Percentiles rank a stretch among this genome's conserved stretches.
These are phyloP conservation scores for Drosophila helvetica DNA, from an alignment of 2,888 invertebrate species.

Conservation along the genomic window DNA sequence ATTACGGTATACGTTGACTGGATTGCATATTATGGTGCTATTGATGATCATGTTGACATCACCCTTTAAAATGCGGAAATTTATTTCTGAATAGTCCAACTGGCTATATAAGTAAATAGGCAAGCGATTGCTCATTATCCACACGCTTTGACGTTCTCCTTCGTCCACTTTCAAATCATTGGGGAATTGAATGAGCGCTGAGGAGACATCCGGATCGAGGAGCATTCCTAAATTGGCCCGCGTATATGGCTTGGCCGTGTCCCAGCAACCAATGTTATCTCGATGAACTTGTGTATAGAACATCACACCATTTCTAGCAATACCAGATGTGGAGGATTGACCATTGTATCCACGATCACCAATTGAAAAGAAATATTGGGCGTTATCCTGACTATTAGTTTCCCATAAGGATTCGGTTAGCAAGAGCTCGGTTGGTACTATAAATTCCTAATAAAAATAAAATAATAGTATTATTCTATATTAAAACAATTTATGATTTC, in stretches of 20 bases:
- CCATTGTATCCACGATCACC: conserved; percentile 86
- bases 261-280: conserved; percentile 92
- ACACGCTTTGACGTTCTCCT: conserved; percentile 87
- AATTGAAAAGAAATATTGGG: conserved; percentile 78
- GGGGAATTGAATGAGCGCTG: conserved; percentile 89
- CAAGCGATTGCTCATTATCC: conserved; percentile 90
- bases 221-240: conserved; percentile 86
- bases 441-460: conserved; percentile 86
- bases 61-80: conserved; percentile 90
- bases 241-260: conserved; percentile 88
- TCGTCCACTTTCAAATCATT: conserved; percentile 92
- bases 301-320: conserved; percentile 89
- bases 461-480: background rate
- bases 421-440: conserved; percentile 88
- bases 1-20: conserved; percentile 68
- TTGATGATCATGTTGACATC: conserved; percentile 87
- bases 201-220: conserved; percentile 26
- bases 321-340: conserved; percentile 90
- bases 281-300: conserved; percentile 91
- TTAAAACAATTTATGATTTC: background rate
- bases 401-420: conserved; percentile 86
- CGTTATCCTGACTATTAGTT: conserved; percentile 73
- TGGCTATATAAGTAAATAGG: conserved; percentile 89
- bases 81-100: conserved; percentile 87
- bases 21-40: conserved; percentile 89